Evolutionary conservation across 2,113 vertebrate genomes (phyloP).

Genomic region (Caracal caracal): DNA sequence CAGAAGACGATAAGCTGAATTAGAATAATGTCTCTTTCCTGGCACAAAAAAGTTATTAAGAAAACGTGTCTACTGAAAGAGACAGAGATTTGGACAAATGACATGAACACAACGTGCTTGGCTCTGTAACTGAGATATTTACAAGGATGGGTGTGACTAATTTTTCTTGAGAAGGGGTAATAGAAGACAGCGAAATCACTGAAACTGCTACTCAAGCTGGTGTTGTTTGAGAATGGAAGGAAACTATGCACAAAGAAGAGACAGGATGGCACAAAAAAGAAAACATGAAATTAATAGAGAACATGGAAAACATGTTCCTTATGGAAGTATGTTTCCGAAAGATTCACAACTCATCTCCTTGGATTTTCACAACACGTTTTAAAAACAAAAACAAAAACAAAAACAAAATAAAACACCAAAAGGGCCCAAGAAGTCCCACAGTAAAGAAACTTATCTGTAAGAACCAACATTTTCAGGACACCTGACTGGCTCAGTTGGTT

Average conservation of each 20-base stretch:
- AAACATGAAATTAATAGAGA: neutral
- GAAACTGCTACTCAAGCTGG: neutral
- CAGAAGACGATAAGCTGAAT: neutral
- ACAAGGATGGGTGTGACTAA: neutral
- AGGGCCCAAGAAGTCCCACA: no score
- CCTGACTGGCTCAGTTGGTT: no score
- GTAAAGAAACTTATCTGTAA: neutral
- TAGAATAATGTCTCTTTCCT: neutral
- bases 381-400: neutral
- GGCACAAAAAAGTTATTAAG: neutral
- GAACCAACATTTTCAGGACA: neutral
- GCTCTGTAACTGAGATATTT: neutral
- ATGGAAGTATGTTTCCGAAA: neutral
- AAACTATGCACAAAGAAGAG: neutral
- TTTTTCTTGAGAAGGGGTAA: neutral
- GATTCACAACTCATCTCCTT: neutral
- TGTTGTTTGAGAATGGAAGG: neutral
- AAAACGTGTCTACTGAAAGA: neutral
- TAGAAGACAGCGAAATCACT: neutral
- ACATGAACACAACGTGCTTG: neutral
- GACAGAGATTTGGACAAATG: neutral
- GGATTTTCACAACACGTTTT: neutral
- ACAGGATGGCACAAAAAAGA: neutral
- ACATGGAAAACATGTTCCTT: neutral
- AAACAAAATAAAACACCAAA: neutral